These are phyloP conservation scores for Siderastrea siderea DNA, from an alignment of 92 coral and sea anemone species.

Conservation along the genomic window DNA sequence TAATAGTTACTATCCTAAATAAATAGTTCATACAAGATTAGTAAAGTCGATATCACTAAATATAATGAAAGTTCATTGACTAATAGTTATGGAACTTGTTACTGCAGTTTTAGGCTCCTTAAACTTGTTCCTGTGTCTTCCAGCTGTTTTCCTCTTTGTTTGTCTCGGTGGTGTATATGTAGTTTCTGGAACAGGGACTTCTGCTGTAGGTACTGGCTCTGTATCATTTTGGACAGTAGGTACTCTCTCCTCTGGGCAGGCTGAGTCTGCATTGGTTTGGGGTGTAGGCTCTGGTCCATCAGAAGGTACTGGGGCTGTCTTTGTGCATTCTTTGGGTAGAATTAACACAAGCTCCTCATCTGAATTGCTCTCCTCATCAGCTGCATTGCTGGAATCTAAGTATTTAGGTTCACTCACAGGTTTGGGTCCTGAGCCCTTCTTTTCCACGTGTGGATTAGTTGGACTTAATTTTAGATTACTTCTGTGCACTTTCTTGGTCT, in stretches of 20 bases:
- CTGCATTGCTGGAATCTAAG: neutral
- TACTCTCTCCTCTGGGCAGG: neutral
- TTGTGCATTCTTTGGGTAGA: slow-evolving; percentile 9
- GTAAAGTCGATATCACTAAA: slow-evolving; percentile 8
- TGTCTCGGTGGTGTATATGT: slow-evolving; percentile 14
- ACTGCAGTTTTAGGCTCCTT: slow-evolving; percentile 10
- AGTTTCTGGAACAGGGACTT: slow-evolving; percentile 15
- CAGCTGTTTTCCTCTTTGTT: slow-evolving; percentile 34
- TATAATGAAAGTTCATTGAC: slow-evolving; percentile 23
- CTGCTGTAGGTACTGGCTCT: slow-evolving; percentile 5
- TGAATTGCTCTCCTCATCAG: slow-evolving; percentile 3
- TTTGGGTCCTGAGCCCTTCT: slow-evolving; percentile 13
- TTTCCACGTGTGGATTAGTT: slow-evolving; percentile 7
- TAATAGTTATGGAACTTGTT: slow-evolving; percentile 22
- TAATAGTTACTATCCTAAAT: neutral
- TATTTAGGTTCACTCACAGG: neutral
- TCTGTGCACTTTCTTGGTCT: slow-evolving; percentile 4
- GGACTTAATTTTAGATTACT: slow-evolving; percentile 1
- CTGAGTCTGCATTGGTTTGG: neutral
- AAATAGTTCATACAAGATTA: neutral
- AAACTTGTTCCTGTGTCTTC: slow-evolving; percentile 26
- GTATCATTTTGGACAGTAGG: slow-evolving; percentile 6
- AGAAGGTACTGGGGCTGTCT: neutral
- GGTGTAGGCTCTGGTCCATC: neutral
- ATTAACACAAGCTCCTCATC: slow-evolving; percentile 32